Conservation (phyloP, 2,797 vertebrate genomes). For the Cyprinodon diabolis region DNA sequence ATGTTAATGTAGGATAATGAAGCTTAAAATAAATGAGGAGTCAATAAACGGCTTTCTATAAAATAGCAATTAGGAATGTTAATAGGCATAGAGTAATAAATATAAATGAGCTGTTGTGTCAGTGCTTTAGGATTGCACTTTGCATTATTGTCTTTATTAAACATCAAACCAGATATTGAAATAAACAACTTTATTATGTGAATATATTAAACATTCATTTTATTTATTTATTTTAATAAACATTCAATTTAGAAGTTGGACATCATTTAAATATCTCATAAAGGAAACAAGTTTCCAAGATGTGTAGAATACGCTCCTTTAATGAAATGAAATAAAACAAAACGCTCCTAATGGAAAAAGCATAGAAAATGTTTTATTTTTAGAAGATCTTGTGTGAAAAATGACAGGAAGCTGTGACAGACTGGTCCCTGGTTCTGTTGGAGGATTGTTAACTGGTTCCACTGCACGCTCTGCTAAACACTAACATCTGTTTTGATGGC, state of each 20-base stretch:
- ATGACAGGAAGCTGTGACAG: slow-evolving; percentile 46
- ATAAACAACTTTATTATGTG: slow-evolving; percentile 13
- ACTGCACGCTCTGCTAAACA: slow-evolving; percentile 66
- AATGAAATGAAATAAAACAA: slow-evolving; percentile 26
- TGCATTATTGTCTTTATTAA: slow-evolving; percentile 38
- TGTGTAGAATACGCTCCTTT: slow-evolving; percentile 5
- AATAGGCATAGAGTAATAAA: slow-evolving; percentile 41
- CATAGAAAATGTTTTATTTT: slow-evolving; percentile 23
- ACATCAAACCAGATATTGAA: slow-evolving; percentile 28
- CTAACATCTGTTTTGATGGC: slow-evolving; percentile 71
- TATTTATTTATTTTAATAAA: too few relatives aligned
- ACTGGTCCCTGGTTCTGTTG: slow-evolving; percentile 51
- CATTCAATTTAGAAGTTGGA: neutral
- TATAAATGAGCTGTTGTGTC: slow-evolving; percentile 47
- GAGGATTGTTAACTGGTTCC: slow-evolving; percentile 65
- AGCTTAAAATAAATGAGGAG: slow-evolving; percentile 31
- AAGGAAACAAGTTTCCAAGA: slow-evolving; percentile 16
- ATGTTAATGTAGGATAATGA: slow-evolving; percentile 26
- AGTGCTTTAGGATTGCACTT: slow-evolving; percentile 16
- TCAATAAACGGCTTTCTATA: slow-evolving; percentile 36
- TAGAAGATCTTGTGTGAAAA: slow-evolving; percentile 40
- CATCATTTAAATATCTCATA: slow-evolving; percentile 16
- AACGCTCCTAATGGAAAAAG: slow-evolving; percentile 17
- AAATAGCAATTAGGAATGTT: slow-evolving; percentile 50
- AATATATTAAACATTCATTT: slow-evolving; percentile 22